Evolutionary conservation across 2,113 vertebrate genomes (phyloP), one percentile per base, ranked within the genome.

Genomic region (Pelmatolapia mariae): DNA sequence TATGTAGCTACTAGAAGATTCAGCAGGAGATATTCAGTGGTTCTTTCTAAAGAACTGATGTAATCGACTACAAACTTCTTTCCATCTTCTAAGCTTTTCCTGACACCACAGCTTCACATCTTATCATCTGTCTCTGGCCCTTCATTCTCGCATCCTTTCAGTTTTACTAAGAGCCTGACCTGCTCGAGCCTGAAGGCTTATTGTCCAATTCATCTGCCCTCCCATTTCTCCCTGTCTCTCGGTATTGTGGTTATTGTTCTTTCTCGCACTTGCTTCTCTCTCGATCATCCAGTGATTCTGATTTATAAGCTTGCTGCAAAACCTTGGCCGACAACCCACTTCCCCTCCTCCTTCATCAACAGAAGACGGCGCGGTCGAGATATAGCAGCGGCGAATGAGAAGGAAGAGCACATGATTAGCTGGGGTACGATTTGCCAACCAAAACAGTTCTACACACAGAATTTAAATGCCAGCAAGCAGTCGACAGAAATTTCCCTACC

Each of bases 201-300:
- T 92, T 91, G 92, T 89, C 89, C 73, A 89, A 91, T 89, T 91
- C 92, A 88, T 92, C 92, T 93, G 88, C 40, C 53, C 71, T 89
- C 86, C 92, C 80, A 87, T 90, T 87, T 90, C 82, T 78, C 57
- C 47, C 82, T 4, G 33, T 90, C 84, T 89, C 59, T 68, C 10
- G 9, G 78, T 47, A 82, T 88, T 71, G 90, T 86, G 61, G 80
- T 90, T 84, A 90, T 92, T 91, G 87, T 89, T 88, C 88, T 81
- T 73, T 52, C 86, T 53, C 66, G 38, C 47, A 52, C 54, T 91
- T 84, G 56, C 61, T 90, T 22, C 71, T 63, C 59, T 80, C 68
- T 71, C 82, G 52, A 63, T 85, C 89, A 89, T 85, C 80, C 88
- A 18, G 47, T 54, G 52, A 86, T 40, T 66, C 47, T 91, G 92